A percentile compares a stretch with the other conserved stretches of the same genome.
These are phyloP conservation scores for Leptodactylus fallax DNA, from an alignment of 2,797 vertebrate genomes.

Conservation along the genomic window DNA sequence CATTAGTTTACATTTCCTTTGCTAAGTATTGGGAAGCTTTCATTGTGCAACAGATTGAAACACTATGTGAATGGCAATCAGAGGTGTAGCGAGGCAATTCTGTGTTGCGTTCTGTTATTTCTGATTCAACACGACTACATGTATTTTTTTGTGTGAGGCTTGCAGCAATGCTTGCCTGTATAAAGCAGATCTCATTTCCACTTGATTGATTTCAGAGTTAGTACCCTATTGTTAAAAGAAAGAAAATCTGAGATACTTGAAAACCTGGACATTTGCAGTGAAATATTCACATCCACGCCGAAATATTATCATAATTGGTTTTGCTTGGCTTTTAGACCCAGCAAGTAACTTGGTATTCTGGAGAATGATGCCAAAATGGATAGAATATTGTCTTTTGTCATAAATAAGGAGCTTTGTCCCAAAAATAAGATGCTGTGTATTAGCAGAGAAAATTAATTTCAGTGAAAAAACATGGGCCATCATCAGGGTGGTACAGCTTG, in stretches of 20 bases:
- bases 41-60: conserved; percentile 23
- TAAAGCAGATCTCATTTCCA: conserved; percentile 54
- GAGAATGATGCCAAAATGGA: not conserved
- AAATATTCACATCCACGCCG: conserved; percentile 43
- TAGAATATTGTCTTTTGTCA: conserved; percentile 11
- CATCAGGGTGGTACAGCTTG: too few species aligned
- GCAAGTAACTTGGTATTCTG: conserved; percentile 17
- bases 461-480: too few species aligned
- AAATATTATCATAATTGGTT: conserved; percentile 51
- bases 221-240: conserved; percentile 33
- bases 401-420: not conserved
- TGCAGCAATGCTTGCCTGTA: conserved; percentile 36
- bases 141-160: conserved; percentile 28
- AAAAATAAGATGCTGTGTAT: not conserved
- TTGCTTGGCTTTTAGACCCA: conserved; percentile 32
- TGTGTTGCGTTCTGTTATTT: conserved; percentile 23
- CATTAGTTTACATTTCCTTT: not conserved
- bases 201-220: conserved; percentile 52
- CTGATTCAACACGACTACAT: conserved; percentile 34
- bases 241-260: conserved; percentile 12
- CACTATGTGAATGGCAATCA: conserved; percentile 28
- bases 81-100: conserved; percentile 31
- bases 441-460: too few species aligned
- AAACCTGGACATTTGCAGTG: conserved; percentile 38
- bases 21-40: conserved; percentile 10